Evolutionary conservation across 2,888 invertebrate genomes (phyloP).

Genomic region (Anaspis maculata): DNA sequence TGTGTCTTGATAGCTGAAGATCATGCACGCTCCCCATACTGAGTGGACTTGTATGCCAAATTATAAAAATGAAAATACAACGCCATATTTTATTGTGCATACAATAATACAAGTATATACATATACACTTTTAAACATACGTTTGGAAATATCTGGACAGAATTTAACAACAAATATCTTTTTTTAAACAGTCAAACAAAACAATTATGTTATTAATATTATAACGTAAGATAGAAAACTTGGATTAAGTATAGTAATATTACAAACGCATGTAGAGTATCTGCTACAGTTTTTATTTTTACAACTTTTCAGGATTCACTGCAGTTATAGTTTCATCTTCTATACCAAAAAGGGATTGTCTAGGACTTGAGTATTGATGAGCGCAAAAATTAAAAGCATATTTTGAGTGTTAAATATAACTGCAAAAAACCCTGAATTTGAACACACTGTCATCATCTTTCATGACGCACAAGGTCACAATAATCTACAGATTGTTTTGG

Average conservation of each 20-base stretch:
- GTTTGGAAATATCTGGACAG: constrained; percentile 44
- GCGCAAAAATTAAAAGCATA: no score
- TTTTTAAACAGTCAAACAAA: constrained; percentile 39
- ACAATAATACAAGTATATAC: constrained; percentile 47
- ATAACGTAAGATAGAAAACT: constrained; percentile 32
- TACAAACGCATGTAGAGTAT: constrained; percentile 28
- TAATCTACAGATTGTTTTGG: constrained; percentile 33
- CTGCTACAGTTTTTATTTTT: constrained; percentile 18
- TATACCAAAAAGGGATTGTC: constrained; percentile 25
- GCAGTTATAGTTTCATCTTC: constrained; percentile 20
- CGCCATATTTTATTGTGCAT: constrained; percentile 47
- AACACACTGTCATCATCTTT: constrained; percentile 34
- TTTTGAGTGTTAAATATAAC: no score
- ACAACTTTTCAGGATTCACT: constrained; percentile 20
- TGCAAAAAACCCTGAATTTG: no score
- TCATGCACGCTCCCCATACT: no score
- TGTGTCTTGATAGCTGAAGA: no score
- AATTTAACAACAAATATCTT: constrained; percentile 44
- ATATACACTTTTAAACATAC: constrained; percentile 45
- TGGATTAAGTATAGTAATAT: constrained; percentile 23
- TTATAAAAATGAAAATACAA: constrained; percentile 27
- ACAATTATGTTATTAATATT: constrained; percentile 33
- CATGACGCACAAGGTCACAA: constrained; percentile 30
- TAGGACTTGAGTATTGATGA: constrained; percentile 18
- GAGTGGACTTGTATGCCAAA: neutral